Percentiles rank a stretch among this genome's conserved stretches.
Conservation (phyloP, 2,888 invertebrate genomes). For the Hecatera dysodea region DNA sequence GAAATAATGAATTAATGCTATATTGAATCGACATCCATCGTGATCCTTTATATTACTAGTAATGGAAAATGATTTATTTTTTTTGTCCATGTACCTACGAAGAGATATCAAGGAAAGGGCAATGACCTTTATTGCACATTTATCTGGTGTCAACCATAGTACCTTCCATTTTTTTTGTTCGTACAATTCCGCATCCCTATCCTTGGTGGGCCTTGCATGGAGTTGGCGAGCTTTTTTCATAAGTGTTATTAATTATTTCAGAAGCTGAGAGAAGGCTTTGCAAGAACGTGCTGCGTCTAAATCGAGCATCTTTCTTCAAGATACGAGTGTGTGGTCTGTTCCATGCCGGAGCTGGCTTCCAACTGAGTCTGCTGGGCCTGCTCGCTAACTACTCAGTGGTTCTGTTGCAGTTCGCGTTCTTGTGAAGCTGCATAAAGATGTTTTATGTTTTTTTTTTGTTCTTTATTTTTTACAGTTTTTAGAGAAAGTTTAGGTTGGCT, state of each 20-base stretch:
- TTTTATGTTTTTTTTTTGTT: background rate
- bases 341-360: constrained; percentile 8
- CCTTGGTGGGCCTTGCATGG: background rate
- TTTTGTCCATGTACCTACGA: too few relatives aligned
- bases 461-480: too few relatives aligned
- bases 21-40: too few relatives aligned
- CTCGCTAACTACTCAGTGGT: constrained; percentile 31
- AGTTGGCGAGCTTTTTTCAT: background rate
- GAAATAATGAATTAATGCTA: too few relatives aligned
- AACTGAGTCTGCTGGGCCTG: constrained; percentile 15
- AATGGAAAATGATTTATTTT: too few relatives aligned
- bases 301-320: constrained; percentile 42
- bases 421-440: background rate
- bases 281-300: constrained; percentile 46
- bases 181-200: too few relatives aligned
- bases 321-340: constrained; percentile 29
- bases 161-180: too few relatives aligned
- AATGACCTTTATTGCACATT: too few relatives aligned
- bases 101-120: too few relatives aligned
- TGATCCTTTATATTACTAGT: too few relatives aligned
- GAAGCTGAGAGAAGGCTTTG: constrained; percentile 18
- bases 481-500: too few relatives aligned
- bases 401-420: constrained; percentile 34
- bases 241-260: background rate
- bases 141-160: too few relatives aligned